Evolutionary conservation across 2,888 invertebrate genomes (phyloP), one percentile per base, ranked within the genome.

Genomic region (Colostygia pectinataria): DNA sequence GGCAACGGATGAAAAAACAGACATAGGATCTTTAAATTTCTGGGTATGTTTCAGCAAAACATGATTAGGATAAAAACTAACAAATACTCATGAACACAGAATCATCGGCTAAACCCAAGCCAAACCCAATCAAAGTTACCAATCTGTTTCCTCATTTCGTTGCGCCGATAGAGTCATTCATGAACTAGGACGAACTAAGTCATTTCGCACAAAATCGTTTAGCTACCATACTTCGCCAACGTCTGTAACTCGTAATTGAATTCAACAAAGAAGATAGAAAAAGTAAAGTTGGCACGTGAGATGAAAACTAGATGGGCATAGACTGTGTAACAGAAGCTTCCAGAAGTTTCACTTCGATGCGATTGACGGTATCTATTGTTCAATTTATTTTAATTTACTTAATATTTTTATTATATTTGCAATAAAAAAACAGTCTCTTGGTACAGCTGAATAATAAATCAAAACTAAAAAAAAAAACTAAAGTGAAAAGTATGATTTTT

Each of bases 231-330:
- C 70, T 61, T 65, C 60, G 55, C 69, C 71, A 73, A 77, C 68
- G 72, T 61, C 70, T 73, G 72, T 75, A 73, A 69, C 73, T 70
- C 73, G 80, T 81, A 83, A 83, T 84, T 81, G 82, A 85, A 85
- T 83, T 79, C 78, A 68, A 78, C 77, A 74, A 80, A 76, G 80
- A 80, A 82, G 81, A 84, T 83, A 78, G 83, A 79, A 83, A 83
- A 82, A 83, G 78, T 83, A 80, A 86, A 83, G 71, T 77, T 63
- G 44, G 69, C 75, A 86, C 86, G 87, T 87, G 84, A 83, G 72
- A 53, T 57, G 85, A 78, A 83, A 80, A 73, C 76, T 53, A 68
- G 69, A 82, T 75, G 51, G 44, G 4, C 28, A 9, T 9, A 39
- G 48, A 33, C 8, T 2, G 7, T 13, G 18, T 28, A 27, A 28